Conservation (phyloP, 2,113 vertebrate species). For the Ploceus nigricollis region DNA sequence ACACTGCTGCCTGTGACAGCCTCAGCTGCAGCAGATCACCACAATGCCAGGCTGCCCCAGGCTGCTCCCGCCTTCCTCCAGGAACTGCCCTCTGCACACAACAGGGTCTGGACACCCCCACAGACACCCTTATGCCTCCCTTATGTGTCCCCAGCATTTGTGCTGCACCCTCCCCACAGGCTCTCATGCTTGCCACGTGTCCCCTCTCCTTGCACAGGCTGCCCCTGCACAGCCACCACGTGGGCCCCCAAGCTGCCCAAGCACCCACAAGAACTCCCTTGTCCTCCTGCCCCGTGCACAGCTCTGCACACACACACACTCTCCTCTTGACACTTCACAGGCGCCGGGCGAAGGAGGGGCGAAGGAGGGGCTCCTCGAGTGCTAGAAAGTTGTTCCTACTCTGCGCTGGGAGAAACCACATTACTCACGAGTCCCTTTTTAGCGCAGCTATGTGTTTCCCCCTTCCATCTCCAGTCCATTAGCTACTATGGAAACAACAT, state of each 20-base stretch:
- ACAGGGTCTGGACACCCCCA: background rate
- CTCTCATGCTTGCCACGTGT: background rate
- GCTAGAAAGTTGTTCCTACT: constrained; percentile 40
- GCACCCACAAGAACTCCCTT: background rate
- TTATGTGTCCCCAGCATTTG: background rate
- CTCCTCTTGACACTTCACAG: background rate
- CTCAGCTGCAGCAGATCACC: background rate
- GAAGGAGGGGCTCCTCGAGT: background rate
- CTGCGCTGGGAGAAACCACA: constrained; percentile 1
- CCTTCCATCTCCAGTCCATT: constrained; percentile 57
- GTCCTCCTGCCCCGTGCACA: accelerated
- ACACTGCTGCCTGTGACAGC: background rate
- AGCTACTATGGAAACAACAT: constrained; percentile 69
- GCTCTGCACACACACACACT: background rate
- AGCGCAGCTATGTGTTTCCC: constrained; percentile 18
- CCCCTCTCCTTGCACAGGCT: background rate
- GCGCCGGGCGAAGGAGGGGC: background rate
- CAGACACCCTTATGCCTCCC: background rate
- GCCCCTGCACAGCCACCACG: accelerated
- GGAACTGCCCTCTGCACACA: background rate
- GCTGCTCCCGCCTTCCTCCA: background rate
- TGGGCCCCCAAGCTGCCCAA: no score
- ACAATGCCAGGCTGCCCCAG: background rate
- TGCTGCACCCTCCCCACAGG: background rate
- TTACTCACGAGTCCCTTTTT: constrained; percentile 57